These are phyloP conservation scores for Limnothrissa miodon DNA, from an alignment of 2,113 vertebrate species.

Conservation along the genomic window DNA sequence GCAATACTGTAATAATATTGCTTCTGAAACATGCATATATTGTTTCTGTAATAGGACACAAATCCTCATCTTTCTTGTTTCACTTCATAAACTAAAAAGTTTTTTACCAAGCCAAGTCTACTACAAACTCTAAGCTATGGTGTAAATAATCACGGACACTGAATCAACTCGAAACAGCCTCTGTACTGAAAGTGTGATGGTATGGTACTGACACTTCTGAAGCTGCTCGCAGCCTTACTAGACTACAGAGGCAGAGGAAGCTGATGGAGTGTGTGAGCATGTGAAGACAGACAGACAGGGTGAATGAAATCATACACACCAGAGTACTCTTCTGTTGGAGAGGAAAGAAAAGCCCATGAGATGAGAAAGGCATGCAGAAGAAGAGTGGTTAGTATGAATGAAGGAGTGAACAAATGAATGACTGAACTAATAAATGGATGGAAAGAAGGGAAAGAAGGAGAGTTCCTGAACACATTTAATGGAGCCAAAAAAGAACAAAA, in stretches of 20 bases:
- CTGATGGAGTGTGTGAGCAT: neutral
- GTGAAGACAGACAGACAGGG: neutral
- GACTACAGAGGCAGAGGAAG: neutral
- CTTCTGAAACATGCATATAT: too few relatives aligned
- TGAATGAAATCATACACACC: slow-evolving; percentile 82
- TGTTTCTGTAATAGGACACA: too few relatives aligned
- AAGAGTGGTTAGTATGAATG: slow-evolving; percentile 16
- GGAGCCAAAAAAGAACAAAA: neutral
- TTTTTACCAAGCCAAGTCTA: too few relatives aligned
- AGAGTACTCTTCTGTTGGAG: slow-evolving; percentile 89
- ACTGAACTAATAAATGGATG: neutral
- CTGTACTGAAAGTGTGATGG: too few relatives aligned
- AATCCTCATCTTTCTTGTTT: too few relatives aligned
- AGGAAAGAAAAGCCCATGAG: slow-evolving; percentile 75
- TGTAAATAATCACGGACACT: too few relatives aligned
- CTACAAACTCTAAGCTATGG: too few relatives aligned
- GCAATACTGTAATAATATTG: too few relatives aligned
- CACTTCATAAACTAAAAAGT: too few relatives aligned
- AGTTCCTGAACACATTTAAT: neutral
- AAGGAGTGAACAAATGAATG: neutral
- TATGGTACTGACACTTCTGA: too few relatives aligned
- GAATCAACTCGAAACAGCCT: too few relatives aligned
- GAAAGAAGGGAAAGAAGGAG: neutral
- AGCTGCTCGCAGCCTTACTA: too few relatives aligned
- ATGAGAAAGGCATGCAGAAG: slow-evolving; percentile 57